Base-by-base conservation (phyloP, 1,140 invertebrate species). In the Penaeus vannamei region DNA sequence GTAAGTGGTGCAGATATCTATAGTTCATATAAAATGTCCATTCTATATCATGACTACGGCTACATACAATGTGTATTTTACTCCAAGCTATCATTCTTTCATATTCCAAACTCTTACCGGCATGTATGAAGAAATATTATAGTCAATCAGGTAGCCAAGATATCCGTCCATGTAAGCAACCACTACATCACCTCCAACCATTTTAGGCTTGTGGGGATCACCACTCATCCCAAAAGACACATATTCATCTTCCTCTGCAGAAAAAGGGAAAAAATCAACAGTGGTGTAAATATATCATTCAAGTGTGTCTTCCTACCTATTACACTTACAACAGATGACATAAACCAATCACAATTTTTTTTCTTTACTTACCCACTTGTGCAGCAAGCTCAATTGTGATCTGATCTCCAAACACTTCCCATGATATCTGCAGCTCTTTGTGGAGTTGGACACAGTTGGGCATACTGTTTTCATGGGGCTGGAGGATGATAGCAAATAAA, bases 321-420 rank as follows among this genome's bases (percentile, higher is more conserved):
- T 42, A 42, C 8, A 2, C 36, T 42, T 42, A 4, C 36, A 42
- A 42, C 4, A 53, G 53, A 53, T 53, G 12, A 17, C 53, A 17
- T 53, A 53, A 7, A 17, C 53, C 17, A 53, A 17, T 14, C 17
- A 14, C 14, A 53, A 12, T 8, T n/a, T 26, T n/a, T 83, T 32
- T 0, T 20, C n/a, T 19, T 22, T 36, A 64, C 90, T 91, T 62
- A 91, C 95, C 93, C 89, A 96, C 94, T 94, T 96, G 95, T n/a
- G 95, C 97, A n/a, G 96, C 95, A 12, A 98, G 93, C 93, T 98
- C 95, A 85, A 98, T 95, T 1, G 97, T 98, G 80, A 98, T 95
- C 92, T 97, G 96, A n/a, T 96, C 96, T 0, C 97, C 97, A 92
- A 97, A 97, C 7, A 98, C 95, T 92, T 98, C 97, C 97, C 97